Conservation (phyloP, 2,113 vertebrate species). For the Takifugu flavidus region DNA sequence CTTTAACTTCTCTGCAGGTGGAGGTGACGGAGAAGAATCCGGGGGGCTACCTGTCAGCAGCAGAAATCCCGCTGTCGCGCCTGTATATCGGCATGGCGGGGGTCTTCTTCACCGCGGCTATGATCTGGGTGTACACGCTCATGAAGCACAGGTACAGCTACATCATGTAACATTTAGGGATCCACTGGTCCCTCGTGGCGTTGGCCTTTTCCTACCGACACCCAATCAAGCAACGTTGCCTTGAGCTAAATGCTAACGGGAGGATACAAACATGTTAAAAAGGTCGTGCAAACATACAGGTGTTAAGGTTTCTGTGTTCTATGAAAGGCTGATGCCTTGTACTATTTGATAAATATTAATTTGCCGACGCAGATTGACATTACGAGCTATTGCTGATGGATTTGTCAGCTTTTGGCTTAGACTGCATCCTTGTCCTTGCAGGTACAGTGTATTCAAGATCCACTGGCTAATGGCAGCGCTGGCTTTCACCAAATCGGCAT, state of each 20-base stretch:
- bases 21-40: constrained; percentile 78
- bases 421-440: constrained; percentile 31
- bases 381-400: background rate
- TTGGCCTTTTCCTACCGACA: no score
- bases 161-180: background rate
- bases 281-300: no score
- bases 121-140: constrained; percentile 80
- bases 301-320: no score
- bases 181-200: no score
- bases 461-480: constrained; percentile 87
- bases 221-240: no score
- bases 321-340: no score
- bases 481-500: constrained; percentile 80
- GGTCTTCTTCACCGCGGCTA: constrained; percentile 76
- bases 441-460: constrained; percentile 86
- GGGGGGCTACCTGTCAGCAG: constrained; percentile 73
- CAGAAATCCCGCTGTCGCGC: constrained; percentile 81
- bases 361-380: no score
- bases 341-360: no score
- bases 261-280: background rate
- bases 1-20: constrained; percentile 60
- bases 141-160: constrained; percentile 78
- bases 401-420: background rate
- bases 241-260: no score
- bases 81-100: constrained; percentile 81